Percentiles rank a stretch among this genome's conserved stretches.
Evolutionary conservation across 2,113 vertebrate species (phyloP).

Genomic region (Callionymus lyra): DNA sequence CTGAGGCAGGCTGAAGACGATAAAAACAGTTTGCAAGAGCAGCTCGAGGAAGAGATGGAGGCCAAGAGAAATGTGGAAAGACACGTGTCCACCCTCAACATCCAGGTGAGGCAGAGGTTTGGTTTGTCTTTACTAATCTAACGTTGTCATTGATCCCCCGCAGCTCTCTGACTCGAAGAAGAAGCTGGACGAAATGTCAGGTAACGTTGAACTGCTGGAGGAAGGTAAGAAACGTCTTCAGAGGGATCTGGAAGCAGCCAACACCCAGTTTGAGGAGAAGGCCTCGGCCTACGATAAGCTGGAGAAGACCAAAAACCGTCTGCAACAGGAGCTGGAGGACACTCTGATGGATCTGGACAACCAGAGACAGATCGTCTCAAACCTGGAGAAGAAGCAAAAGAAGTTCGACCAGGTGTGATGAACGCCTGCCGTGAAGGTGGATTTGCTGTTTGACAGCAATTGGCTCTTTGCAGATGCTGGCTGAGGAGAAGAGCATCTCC

Average conservation of each 20-base stretch:
- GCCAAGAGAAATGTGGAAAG: conserved; percentile 87
- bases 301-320: conserved; percentile 90
- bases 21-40: conserved; percentile 82
- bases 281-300: conserved; percentile 85
- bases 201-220: conserved; percentile 78
- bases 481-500: conserved; percentile 90
- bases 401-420: conserved; percentile 89
- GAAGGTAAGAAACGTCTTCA: conserved; percentile 88
- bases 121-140: background rate
- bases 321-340: conserved; percentile 92
- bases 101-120: conserved; percentile 70
- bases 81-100: conserved; percentile 81
- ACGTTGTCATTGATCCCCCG: conserved; percentile 2
- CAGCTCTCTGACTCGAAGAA: conserved; percentile 89
- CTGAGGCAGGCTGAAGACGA: conserved; percentile 88
- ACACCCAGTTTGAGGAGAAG: conserved; percentile 87
- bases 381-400: conserved; percentile 95
- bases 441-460: background rate
- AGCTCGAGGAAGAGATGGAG: conserved; percentile 89
- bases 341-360: conserved; percentile 86
- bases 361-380: conserved; percentile 90
- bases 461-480: conserved; percentile 72
- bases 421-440: background rate
- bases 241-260: conserved; percentile 81
- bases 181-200: conserved; percentile 79